Evolutionary conservation across 2,888 invertebrate species (phyloP).

Genomic region (Volucella bombylans): DNA sequence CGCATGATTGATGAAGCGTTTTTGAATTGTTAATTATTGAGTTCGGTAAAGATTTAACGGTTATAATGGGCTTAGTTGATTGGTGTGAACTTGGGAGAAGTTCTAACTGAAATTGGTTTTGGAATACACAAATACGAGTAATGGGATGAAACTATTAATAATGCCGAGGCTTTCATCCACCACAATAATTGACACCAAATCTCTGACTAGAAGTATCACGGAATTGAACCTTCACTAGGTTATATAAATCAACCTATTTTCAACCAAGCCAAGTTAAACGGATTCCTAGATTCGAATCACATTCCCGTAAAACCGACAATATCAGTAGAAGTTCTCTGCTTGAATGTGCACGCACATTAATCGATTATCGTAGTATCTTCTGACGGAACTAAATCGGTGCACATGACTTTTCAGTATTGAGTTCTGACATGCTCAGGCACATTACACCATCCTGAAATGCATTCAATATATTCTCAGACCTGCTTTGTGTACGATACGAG

Average conservation of each 20-base stretch:
- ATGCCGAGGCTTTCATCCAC: neutral
- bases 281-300: no score
- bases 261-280: no score
- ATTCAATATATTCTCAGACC: slow-evolving; percentile 35
- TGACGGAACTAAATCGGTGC: slow-evolving; percentile 21
- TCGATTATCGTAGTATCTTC: slow-evolving; percentile 33
- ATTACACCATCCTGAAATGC: slow-evolving; percentile 19
- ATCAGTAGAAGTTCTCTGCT: neutral
- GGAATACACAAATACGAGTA: slow-evolving; percentile 11
- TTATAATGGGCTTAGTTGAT: slow-evolving; percentile 18
- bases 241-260: no score
- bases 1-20: slow-evolving; percentile 54
- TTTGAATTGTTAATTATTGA: slow-evolving; percentile 39
- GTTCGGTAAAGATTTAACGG: slow-evolving; percentile 36
- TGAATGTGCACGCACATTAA: neutral
- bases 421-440: slow-evolving; percentile 19
- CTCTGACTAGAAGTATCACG: no score
- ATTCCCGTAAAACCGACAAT: neutral
- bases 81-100: neutral
- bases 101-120: slow-evolving; percentile 26
- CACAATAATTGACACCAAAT: no score
- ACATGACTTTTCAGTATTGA: slow-evolving; percentile 10
- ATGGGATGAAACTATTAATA: slow-evolving; percentile 33
- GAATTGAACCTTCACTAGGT: no score
- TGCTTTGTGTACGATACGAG: no score